phyloP scores from a whole-genome alignment of 2,797 vertebrate species.

The Loriculus beryllinus region DNA sequence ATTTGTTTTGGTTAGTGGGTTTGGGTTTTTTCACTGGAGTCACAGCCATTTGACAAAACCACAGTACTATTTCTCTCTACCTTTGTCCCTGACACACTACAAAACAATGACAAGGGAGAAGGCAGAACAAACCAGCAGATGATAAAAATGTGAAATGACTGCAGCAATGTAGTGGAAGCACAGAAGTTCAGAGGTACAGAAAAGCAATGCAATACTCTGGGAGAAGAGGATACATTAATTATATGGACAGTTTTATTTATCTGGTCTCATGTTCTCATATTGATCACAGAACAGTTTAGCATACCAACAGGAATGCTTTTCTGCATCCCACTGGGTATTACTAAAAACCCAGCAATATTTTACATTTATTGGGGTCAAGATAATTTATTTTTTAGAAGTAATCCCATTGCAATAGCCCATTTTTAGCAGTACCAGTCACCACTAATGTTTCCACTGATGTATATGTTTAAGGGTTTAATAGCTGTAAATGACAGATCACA shows the following conservation, averaged over 20 bases:
- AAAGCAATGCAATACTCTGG: background rate
- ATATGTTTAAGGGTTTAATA: background rate
- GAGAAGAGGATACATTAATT: conserved; percentile 11
- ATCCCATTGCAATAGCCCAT: background rate
- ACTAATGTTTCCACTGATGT: background rate
- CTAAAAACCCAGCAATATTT: conserved; percentile 21
- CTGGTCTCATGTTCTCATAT: background rate
- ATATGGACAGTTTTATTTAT: conserved; percentile 32
- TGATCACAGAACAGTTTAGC: conserved; percentile 35
- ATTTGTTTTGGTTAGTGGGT: background rate
- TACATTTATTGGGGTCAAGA: background rate
- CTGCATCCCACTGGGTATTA: background rate
- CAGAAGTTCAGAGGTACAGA: background rate
- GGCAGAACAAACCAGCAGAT: background rate
- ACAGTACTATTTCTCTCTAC: background rate
- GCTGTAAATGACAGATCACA: background rate
- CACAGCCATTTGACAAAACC: background rate
- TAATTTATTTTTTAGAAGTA: background rate
- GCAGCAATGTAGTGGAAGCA: background rate
- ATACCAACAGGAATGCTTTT: background rate
- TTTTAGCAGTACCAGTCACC: background rate
- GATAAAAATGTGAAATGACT: background rate
- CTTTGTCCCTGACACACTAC: background rate
- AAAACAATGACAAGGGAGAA: background rate
- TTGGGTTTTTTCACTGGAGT: background rate